Percentiles rank a stretch among this genome's conserved stretches.
phyloP scores from a whole-genome alignment of 2,888 invertebrate species.

The Amaurobius ferox region DNA sequence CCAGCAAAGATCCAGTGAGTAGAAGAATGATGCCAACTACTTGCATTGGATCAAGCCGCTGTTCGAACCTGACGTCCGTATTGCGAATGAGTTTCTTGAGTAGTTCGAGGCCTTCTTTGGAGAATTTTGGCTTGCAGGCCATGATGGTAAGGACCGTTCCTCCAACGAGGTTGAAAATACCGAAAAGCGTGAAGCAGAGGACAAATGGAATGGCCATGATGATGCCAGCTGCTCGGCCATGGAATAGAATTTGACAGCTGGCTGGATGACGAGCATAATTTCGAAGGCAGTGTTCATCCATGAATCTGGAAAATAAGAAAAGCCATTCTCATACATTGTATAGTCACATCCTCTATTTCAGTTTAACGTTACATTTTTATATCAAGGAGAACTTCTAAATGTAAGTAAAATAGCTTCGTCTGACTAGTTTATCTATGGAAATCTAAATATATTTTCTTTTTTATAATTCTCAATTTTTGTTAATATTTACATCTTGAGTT shows the following conservation, averaged over 20 bases:
- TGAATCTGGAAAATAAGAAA: conserved; percentile 8
- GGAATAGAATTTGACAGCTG: conserved; percentile 7
- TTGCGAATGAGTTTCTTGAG: conserved; percentile 27
- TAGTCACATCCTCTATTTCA: no score
- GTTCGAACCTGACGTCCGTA: conserved; percentile 8
- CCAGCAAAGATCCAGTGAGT: conserved; percentile 53
- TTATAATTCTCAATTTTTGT: no score
- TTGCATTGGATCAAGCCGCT: conserved; percentile 58
- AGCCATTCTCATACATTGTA: no score
- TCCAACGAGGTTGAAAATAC: conserved; percentile 63
- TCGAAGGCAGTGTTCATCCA: conserved; percentile 27
- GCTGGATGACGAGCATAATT: neutral
- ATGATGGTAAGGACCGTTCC: conserved; percentile 61
- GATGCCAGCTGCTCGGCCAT: conserved; percentile 35
- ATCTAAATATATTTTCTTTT: no score
- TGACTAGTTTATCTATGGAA: no score
- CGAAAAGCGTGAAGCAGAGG: conserved; percentile 65
- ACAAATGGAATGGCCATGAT: conserved; percentile 63
- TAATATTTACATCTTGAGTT: no score
- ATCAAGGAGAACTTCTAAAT: no score
- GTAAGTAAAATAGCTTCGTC: no score
- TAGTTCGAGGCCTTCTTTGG: neutral
- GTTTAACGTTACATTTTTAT: no score
- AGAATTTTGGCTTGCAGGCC: conserved; percentile 42
- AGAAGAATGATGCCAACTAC: conserved; percentile 64